These are phyloP conservation scores for Pampus argenteus DNA, from an alignment of 2,797 vertebrate genomes.

Conservation along the genomic window DNA sequence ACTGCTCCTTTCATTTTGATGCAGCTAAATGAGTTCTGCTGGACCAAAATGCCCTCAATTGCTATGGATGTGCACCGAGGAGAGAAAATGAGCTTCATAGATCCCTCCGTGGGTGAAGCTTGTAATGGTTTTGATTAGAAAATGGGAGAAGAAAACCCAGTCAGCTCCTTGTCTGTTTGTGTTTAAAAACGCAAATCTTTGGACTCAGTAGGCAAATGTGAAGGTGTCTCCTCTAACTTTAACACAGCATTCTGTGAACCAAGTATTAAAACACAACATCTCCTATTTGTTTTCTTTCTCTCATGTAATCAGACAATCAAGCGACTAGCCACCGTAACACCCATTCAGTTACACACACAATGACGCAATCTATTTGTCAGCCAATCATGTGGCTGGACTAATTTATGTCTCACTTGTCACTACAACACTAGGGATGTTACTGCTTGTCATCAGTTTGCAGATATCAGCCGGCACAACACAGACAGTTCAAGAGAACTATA, in stretches of 20 bases:
- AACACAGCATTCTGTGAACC: constrained; percentile 24
- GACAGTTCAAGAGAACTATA: background rate
- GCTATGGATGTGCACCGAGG: constrained; percentile 68
- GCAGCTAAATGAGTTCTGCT: constrained; percentile 72
- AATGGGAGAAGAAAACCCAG: constrained; percentile 39
- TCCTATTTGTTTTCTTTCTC: background rate
- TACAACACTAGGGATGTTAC: constrained; percentile 15
- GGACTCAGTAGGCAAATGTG: constrained; percentile 15
- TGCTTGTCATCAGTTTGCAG: constrained; percentile 21
- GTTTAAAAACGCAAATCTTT: constrained; percentile 41
- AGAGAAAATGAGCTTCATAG: constrained; percentile 65
- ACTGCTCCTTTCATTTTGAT: constrained; percentile 80
- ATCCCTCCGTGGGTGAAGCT: constrained; percentile 62
- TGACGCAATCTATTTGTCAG: constrained; percentile 20
- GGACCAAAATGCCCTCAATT: constrained; percentile 79
- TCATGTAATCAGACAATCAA: background rate
- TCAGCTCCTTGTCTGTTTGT: constrained; percentile 49
- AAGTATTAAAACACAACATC: constrained; percentile 1
- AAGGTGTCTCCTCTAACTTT: constrained; percentile 35
- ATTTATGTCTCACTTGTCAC: constrained; percentile 14
- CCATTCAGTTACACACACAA: constrained; percentile 1
- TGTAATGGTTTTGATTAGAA: constrained; percentile 69
- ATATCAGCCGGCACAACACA: background rate
- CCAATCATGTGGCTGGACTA: constrained; percentile 4
- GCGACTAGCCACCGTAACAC: background rate